Evolutionary conservation across 1,140 invertebrate species (phyloP).

Genomic region (Pteromalus puparum): DNA sequence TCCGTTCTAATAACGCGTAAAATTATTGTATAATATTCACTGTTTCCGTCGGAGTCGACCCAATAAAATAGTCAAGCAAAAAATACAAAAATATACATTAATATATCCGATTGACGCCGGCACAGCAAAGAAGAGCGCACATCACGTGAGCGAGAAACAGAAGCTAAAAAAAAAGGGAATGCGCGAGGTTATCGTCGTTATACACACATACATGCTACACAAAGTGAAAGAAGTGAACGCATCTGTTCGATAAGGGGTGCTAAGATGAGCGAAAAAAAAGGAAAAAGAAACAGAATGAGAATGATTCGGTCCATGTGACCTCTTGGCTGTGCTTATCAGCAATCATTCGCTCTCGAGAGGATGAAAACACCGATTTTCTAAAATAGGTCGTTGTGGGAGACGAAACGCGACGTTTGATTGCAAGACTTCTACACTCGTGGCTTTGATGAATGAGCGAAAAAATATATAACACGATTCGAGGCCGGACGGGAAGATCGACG

Average conservation of each 20-base stretch:
- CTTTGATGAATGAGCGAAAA: too few relatives aligned
- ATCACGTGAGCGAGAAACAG: slow-evolving; percentile 39
- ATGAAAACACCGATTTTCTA: slow-evolving; percentile 41
- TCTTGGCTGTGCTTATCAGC: slow-evolving; percentile 34
- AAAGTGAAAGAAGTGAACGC: slow-evolving; percentile 18
- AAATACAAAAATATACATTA: neutral
- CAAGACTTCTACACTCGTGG: neutral
- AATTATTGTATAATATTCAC: too few relatives aligned
- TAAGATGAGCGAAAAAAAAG: neutral
- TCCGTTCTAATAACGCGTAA: too few relatives aligned
- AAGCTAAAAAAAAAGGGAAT: slow-evolving; percentile 32
- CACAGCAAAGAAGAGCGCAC: neutral
- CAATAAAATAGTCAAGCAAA: neutral
- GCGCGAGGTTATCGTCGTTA: slow-evolving; percentile 45
- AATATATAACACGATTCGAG: too few relatives aligned
- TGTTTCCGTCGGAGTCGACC: too few relatives aligned
- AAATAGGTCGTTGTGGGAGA: slow-evolving; percentile 49
- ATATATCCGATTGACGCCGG: neutral
- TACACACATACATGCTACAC: neutral
- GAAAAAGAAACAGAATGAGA: slow-evolving; percentile 16
- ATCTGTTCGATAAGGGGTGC: slow-evolving; percentile 21
- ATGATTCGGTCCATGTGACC: slow-evolving; percentile 41
- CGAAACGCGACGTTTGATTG: slow-evolving; percentile 12
- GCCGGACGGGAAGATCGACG: too few relatives aligned
- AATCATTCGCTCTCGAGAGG: slow-evolving; percentile 20